These are phyloP conservation scores for Candoia aspera DNA, from an alignment of 2,113 vertebrate species.

Conservation along the genomic window DNA sequence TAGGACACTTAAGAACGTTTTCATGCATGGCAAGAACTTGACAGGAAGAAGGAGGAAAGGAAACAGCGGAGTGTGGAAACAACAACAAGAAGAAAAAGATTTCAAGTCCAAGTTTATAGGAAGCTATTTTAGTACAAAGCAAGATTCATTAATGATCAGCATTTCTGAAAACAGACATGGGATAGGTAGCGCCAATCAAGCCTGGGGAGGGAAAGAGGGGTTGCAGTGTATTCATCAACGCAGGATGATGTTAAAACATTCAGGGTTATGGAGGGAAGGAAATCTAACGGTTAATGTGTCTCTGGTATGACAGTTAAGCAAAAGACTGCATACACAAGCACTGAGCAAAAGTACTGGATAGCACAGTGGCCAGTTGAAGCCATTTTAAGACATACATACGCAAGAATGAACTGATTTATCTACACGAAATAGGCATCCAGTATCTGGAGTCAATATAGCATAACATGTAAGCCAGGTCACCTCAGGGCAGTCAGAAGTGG, in stretches of 20 bases:
- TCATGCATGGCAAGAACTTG: constrained; percentile 99
- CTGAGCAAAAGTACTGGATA: constrained; percentile 40
- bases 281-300: constrained; percentile 41
- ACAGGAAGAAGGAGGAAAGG: constrained; percentile 89
- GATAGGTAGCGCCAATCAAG: constrained; percentile 70
- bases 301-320: constrained; percentile 47
- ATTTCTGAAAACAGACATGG: constrained; percentile 68
- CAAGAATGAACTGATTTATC: constrained; percentile 45
- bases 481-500: constrained; percentile 37
- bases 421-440: constrained; percentile 50
- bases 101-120: constrained; percentile 73
- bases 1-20: constrained; percentile 99
- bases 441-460: constrained; percentile 58
- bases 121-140: constrained; percentile 68
- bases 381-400: constrained; percentile 43
- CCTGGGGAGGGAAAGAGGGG: constrained; percentile 52
- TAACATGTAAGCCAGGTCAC: constrained; percentile 30
- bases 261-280: constrained; percentile 50
- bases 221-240: constrained; percentile 47
- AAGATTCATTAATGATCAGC: constrained; percentile 66
- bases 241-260: constrained; percentile 46
- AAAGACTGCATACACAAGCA: constrained; percentile 40
- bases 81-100: constrained; percentile 72
- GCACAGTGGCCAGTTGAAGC: constrained; percentile 43
- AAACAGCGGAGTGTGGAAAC: constrained; percentile 80